Evolutionary conservation across 1,140 invertebrate species (phyloP).

Genomic region (Chlorops oryzae): DNA sequence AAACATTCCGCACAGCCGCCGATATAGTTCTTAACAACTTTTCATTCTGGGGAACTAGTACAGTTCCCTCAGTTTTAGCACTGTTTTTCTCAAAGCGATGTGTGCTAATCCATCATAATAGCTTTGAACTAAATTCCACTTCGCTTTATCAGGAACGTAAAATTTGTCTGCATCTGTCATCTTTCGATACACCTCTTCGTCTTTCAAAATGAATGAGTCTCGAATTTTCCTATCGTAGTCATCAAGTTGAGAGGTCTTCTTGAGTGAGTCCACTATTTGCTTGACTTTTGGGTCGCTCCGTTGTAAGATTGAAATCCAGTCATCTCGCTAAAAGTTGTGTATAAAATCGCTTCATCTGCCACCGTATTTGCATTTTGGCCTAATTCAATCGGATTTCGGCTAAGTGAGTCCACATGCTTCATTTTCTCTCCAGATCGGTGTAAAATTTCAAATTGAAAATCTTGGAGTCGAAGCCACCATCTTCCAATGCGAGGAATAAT

Average conservation of each 20-base stretch:
- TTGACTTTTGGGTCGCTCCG: neutral
- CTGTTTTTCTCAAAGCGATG: neutral
- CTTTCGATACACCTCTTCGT: neutral
- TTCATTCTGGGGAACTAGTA: constrained; percentile 25
- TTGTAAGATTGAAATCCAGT: neutral
- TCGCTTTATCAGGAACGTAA: neutral
- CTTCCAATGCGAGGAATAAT: too few species aligned
- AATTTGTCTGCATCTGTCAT: neutral
- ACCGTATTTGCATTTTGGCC: too few species aligned
- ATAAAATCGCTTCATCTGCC: too few species aligned
- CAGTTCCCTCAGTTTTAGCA: constrained; percentile 4
- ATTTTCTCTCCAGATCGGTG: constrained; percentile 9
- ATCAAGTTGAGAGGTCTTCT: neutral
- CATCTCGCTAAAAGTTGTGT: too few species aligned
- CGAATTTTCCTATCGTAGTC: neutral
- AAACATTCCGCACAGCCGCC: constrained; percentile 1
- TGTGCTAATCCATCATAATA: neutral
- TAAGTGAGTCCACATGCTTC: constrained; percentile 10
- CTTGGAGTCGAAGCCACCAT: constrained; percentile 27
- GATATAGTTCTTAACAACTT: neutral
- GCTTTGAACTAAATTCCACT: neutral
- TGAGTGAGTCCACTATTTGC: neutral
- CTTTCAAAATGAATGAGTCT: neutral
- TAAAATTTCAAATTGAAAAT: constrained; percentile 11
- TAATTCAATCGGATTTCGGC: neutral